phyloP scores from a whole-genome alignment of 2,888 invertebrate species.

The Acanthosepion pharaonis region DNA sequence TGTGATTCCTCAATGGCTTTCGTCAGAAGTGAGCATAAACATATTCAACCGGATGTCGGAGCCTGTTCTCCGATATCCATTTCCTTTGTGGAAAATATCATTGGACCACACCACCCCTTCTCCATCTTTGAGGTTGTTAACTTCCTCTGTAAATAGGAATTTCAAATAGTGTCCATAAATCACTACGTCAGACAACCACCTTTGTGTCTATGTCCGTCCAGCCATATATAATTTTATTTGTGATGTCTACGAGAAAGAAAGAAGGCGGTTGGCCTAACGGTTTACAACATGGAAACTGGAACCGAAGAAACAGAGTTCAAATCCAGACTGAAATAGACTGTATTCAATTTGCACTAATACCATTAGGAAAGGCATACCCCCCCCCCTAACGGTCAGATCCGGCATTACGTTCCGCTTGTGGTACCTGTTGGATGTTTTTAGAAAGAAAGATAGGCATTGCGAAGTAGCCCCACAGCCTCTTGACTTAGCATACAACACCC shows the following conservation, averaged over 20 bases:
- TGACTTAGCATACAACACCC: too few species aligned
- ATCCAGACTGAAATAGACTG: background rate
- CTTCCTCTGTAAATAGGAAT: background rate
- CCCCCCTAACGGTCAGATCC: too few species aligned
- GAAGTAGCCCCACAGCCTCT: too few species aligned
- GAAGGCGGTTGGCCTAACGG: background rate
- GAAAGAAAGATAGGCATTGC: too few species aligned
- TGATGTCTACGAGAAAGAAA: background rate
- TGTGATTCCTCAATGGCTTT: too few species aligned
- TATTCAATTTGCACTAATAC: background rate
- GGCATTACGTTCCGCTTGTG: too few species aligned
- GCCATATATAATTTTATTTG: background rate
- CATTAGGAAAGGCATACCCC: too few species aligned
- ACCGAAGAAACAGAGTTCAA: background rate
- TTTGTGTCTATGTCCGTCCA: background rate
- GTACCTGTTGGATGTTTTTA: too few species aligned
- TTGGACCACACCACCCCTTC: background rate
- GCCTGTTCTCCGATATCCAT: background rate
- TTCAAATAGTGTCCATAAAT: background rate
- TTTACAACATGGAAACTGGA: background rate
- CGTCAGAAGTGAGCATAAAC: too few species aligned
- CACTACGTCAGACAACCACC: background rate
- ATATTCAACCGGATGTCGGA: too few species aligned
- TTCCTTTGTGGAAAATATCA: background rate
- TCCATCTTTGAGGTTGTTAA: background rate